phyloP scores from a whole-genome alignment of 2,113 vertebrate species.

The Litocranius walleri region DNA sequence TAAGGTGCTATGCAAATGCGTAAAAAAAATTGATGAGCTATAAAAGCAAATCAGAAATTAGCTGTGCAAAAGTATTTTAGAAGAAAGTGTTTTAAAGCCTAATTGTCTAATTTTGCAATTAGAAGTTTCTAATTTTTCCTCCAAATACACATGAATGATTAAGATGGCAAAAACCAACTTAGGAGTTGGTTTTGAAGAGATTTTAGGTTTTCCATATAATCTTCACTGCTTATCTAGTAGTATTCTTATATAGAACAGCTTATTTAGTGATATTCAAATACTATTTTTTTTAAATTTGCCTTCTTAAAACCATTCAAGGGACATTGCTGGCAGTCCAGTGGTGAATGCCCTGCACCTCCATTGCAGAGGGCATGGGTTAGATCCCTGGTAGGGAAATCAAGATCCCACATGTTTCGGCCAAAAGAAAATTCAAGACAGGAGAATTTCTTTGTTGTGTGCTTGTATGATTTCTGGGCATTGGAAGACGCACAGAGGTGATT shows the following conservation, averaged over 20 bases:
- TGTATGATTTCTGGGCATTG: neutral
- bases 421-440: neutral
- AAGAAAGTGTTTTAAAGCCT: slow-evolving; percentile 6
- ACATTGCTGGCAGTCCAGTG: neutral
- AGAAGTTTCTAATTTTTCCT: neutral
- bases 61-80: neutral
- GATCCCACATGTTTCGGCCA: neutral
- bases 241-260: neutral
- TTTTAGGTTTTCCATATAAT: neutral
- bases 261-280: slow-evolving; percentile 24
- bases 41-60: slow-evolving; percentile 7
- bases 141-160: neutral
- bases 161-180: neutral
- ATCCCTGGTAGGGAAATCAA: neutral
- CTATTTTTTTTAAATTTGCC: neutral
- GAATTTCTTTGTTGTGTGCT: neutral
- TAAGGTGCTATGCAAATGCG: neutral
- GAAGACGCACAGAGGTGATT: neutral
- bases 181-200: neutral
- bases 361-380: neutral
- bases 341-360: neutral
- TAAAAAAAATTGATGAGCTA: neutral
- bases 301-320: neutral
- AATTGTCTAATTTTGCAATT: neutral
- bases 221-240: neutral